Evolutionary conservation across 1,140 invertebrate species (phyloP).

Genomic region (Sycophaga agraensis): DNA sequence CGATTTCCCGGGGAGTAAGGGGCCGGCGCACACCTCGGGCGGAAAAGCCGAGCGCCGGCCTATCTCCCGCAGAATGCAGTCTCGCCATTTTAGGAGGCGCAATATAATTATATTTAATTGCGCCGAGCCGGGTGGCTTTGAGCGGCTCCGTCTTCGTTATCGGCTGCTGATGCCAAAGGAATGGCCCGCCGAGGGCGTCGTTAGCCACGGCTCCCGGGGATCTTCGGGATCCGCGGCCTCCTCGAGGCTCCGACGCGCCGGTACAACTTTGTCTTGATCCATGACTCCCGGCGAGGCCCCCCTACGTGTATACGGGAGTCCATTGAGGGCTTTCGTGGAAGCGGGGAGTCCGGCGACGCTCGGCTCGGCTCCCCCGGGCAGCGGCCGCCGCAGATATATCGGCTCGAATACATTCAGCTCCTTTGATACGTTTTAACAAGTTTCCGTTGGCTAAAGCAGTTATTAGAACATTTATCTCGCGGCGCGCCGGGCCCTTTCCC

Average conservation of each 20-base stretch:
- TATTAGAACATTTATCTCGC: neutral
- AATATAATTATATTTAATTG: constrained; percentile 22
- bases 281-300: neutral
- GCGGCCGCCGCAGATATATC: constrained; percentile 2
- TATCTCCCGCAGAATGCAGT: neutral
- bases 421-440: constrained; percentile 6
- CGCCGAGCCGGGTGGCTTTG: no score
- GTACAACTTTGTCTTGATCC: constrained; percentile 27
- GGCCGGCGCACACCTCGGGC: neutral
- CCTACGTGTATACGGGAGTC: constrained; percentile 8
- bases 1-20: neutral
- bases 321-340: constrained; percentile 28
- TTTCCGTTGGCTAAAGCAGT: neutral
- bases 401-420: neutral
- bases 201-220: constrained; percentile 10
- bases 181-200: constrained; percentile 11
- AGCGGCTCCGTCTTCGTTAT: neutral
- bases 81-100: neutral
- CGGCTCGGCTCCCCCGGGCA: neutral
- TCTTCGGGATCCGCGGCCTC: constrained; percentile 11
- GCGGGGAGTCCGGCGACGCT: neutral
- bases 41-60: neutral
- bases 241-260: no score
- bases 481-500: no score
- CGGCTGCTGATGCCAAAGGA: constrained; percentile 6